phyloP scores from a whole-genome alignment of 2,113 vertebrate genomes.

The Bos taurus region DNA sequence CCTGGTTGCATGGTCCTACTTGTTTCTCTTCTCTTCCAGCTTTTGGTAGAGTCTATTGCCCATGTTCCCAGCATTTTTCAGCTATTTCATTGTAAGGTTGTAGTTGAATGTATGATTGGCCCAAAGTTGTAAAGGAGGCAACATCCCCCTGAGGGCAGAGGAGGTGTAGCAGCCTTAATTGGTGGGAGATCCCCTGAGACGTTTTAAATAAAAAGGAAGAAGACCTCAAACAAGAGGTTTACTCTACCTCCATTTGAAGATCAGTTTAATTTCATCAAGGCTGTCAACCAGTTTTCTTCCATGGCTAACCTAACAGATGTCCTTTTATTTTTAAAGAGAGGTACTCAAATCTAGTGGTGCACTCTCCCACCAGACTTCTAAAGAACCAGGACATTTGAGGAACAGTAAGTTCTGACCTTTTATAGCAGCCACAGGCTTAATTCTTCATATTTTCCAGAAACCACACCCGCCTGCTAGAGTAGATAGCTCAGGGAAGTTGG shows the following conservation, averaged over 20 bases:
- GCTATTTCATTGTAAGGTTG: background rate
- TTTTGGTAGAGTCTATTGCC: background rate
- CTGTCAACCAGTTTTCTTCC: background rate
- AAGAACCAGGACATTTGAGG: conserved; percentile 22
- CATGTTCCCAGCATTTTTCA: background rate
- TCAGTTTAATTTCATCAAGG: background rate
- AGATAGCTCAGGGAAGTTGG: background rate
- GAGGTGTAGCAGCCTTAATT: background rate
- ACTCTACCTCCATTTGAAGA: background rate
- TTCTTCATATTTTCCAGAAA: conserved; percentile 51
- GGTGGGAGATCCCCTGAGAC: background rate
- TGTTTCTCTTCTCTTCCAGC: background rate
- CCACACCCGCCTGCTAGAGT: background rate
- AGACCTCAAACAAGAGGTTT: background rate
- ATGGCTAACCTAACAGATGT: background rate
- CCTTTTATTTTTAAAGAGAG: conserved; percentile 21
- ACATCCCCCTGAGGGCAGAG: background rate
- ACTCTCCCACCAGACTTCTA: background rate
- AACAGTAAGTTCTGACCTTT: conserved; percentile 48
- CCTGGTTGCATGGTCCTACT: background rate
- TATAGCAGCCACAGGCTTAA: conserved; percentile 17
- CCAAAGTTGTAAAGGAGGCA: background rate
- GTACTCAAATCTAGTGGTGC: background rate
- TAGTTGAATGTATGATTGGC: background rate
- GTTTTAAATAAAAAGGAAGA: background rate